Evolutionary conservation across 2,797 vertebrate genomes (phyloP).

Genomic region (Cryptoblepharus egeriae): DNA sequence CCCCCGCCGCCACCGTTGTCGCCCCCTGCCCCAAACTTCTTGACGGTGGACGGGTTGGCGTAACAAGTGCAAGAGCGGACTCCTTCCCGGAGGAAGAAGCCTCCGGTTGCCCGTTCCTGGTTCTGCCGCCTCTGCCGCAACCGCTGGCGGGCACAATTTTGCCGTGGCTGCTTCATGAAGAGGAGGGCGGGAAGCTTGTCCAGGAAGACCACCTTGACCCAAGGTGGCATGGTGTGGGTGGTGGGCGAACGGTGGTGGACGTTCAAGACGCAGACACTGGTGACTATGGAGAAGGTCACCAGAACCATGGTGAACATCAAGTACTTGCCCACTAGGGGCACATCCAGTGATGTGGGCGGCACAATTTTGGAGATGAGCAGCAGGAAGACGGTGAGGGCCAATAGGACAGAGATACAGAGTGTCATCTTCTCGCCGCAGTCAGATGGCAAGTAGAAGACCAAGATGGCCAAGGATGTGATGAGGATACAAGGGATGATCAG

Average conservation of each 20-base stretch:
- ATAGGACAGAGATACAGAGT: constrained; percentile 92
- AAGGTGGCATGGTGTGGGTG: constrained; percentile 96
- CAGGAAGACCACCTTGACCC: constrained; percentile 93
- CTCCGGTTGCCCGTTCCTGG: constrained; percentile 68
- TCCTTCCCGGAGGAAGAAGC: constrained; percentile 77
- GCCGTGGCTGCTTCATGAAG: constrained; percentile 92
- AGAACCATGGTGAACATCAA: constrained; percentile 99
- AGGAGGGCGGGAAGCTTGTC: constrained; percentile 90
- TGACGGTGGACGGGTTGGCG: constrained; percentile 85
- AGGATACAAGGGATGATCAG: constrained; percentile 96
- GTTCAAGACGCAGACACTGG: constrained; percentile 94
- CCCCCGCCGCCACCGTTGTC: constrained; percentile 53
- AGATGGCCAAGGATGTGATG: constrained; percentile 93
- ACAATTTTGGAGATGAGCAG: constrained; percentile 97
- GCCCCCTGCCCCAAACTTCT: constrained; percentile 80
- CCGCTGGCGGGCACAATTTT: constrained; percentile 89
- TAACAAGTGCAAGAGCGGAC: constrained; percentile 86
- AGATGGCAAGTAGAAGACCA: constrained; percentile 95
- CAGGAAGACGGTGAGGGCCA: constrained; percentile 95
- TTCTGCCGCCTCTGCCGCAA: constrained; percentile 85
- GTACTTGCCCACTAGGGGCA: constrained; percentile 96
- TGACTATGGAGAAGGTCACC: constrained; percentile 96
- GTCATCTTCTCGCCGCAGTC: constrained; percentile 98
- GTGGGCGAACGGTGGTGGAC: constrained; percentile 96
- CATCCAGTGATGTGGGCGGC: constrained; percentile 92